phyloP scores from a whole-genome alignment of 2,797 vertebrate species.

The Aplochiton taeniatus region DNA sequence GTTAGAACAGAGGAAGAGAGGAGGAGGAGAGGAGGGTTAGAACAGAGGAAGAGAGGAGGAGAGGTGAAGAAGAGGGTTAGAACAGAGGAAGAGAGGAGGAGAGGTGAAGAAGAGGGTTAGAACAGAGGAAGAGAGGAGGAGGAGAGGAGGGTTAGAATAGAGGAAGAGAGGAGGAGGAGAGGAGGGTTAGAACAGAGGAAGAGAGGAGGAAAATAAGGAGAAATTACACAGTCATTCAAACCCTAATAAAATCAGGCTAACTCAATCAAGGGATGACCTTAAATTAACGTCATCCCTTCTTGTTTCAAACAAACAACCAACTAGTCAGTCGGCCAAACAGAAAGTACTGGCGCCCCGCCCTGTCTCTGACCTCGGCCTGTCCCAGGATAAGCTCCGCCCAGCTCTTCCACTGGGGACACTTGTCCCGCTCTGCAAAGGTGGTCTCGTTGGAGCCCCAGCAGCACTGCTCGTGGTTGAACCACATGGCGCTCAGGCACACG shows the following conservation, averaged over 20 bases:
- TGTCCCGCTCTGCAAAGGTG: slow-evolving; percentile 96
- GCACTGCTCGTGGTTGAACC: slow-evolving; percentile 99
- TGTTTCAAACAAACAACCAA: neutral
- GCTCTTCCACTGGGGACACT: slow-evolving; percentile 97
- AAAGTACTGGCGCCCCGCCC: neutral
- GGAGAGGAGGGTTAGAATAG: neutral
- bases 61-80: neutral
- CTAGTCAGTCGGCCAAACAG: neutral
- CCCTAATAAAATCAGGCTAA: neutral
- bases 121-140: no score
- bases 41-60: neutral
- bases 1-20: neutral
- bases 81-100: neutral
- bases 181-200: neutral
- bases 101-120: no score
- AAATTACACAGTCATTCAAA: neutral
- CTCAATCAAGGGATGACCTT: no score
- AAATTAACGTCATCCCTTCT: no score
- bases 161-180: neutral
- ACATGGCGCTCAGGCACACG: slow-evolving; percentile 93
- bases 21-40: neutral
- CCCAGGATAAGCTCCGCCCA: slow-evolving; percentile 98
- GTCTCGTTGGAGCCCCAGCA: slow-evolving; percentile 97
- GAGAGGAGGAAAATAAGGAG: neutral
- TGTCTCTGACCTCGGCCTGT: slow-evolving; percentile 87